A percentile compares a stretch with the other conserved stretches of the same genome.
phyloP scores from a whole-genome alignment of 1,140 invertebrate species.

The Gonatopus flavifemur region DNA sequence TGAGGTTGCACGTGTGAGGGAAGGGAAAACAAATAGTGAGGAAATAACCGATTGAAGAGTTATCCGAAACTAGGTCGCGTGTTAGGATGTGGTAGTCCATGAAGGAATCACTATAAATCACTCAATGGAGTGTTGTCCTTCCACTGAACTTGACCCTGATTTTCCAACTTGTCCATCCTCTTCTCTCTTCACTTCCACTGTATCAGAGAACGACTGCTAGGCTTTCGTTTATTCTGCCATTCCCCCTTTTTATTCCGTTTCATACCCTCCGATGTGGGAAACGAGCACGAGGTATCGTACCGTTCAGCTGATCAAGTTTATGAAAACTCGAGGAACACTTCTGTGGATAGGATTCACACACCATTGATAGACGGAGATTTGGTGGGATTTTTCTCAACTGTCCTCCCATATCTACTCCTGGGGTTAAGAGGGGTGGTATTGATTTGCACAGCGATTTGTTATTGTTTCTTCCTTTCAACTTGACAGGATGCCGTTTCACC shows the following conservation, averaged over 20 bases:
- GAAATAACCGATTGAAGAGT: conserved; percentile 8
- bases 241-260: neutral
- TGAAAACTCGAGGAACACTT: too few relatives aligned
- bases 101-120: conserved; percentile 32
- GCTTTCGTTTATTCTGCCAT: neutral
- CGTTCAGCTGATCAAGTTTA: too few relatives aligned
- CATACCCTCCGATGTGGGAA: neutral
- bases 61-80: conserved; percentile 22
- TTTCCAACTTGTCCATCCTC: conserved; percentile 25
- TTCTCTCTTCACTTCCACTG: neutral
- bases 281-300: neutral
- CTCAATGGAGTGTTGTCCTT: neutral
- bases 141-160: conserved; percentile 23
- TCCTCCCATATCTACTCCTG: too few relatives aligned
- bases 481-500: too few relatives aligned
- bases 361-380: too few relatives aligned
- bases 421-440: too few relatives aligned
- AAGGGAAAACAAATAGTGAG: too few relatives aligned
- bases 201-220: conserved; percentile 11
- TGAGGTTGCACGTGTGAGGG: neutral
- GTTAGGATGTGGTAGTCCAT: conserved; percentile 8
- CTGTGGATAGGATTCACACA: too few relatives aligned
- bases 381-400: too few relatives aligned
- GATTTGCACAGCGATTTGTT: too few relatives aligned
- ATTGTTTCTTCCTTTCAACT: too few relatives aligned